Evolutionary conservation across 2,888 invertebrate species (phyloP).

Genomic region (Xestia xanthographa): DNA sequence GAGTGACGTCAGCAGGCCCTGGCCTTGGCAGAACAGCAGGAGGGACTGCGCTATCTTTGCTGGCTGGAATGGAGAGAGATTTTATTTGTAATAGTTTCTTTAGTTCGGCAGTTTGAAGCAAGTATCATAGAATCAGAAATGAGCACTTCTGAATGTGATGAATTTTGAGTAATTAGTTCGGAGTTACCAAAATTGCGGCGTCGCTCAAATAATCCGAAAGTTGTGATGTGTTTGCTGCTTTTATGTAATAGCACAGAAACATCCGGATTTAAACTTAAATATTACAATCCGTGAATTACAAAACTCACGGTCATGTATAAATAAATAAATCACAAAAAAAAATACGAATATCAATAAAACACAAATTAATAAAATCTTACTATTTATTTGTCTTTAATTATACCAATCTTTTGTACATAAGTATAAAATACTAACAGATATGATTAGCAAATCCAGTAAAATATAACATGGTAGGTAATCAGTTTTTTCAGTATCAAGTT

Average conservation of each 20-base stretch:
- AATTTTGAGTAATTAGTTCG: neutral
- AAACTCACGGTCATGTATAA: neutral
- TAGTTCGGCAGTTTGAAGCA: neutral
- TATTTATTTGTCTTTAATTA: constrained; percentile 12
- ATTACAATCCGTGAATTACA: neutral
- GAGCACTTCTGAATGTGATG: neutral
- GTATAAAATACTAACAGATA: neutral
- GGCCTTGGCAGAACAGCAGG: constrained; percentile 96
- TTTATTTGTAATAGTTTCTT: neutral
- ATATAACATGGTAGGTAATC: neutral
- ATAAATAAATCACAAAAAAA: no score
- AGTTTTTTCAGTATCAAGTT: constrained; percentile 33
- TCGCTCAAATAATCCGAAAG: neutral
- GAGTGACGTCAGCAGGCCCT: constrained; percentile 95
- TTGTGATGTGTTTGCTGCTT: neutral
- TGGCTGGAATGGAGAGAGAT: constrained; percentile 91
- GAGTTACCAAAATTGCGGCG: neutral
- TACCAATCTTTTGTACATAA: constrained; percentile 3
- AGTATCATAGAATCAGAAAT: neutral
- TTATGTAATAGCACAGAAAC: neutral
- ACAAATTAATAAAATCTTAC: neutral
- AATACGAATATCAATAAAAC: no score
- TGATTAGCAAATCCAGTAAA: neutral
- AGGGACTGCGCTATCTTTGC: constrained; percentile 96
- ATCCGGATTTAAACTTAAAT: neutral